phyloP scores from a whole-genome alignment of 2,113 vertebrate species.

The Cyanocitta stelleri region DNA sequence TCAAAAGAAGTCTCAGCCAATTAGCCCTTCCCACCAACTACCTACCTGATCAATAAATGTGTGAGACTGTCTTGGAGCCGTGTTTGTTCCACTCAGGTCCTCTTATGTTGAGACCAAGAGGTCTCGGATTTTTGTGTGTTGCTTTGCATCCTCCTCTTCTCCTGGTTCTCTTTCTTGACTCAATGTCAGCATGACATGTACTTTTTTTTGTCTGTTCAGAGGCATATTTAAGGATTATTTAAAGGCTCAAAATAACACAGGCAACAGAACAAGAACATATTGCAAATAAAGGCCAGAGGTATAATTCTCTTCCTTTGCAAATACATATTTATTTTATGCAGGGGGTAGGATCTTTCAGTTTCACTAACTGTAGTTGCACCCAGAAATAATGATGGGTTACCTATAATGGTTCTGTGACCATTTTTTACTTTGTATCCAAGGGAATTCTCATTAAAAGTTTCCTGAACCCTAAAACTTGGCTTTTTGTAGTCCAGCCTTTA shows the following conservation, averaged over 20 bases:
- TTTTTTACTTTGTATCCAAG: not conserved
- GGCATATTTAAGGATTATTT: not conserved
- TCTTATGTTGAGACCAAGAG: not conserved
- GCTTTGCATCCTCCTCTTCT: not conserved
- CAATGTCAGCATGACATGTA: not conserved
- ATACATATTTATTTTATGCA: not conserved
- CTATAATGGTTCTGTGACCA: not conserved
- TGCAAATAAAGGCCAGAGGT: not conserved
- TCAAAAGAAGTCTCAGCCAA: not conserved
- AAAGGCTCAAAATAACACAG: not conserved
- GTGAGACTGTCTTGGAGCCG: not conserved
- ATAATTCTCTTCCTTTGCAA: not conserved
- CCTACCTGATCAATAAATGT: not conserved
- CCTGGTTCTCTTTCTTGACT: not conserved
- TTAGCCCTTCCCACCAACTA: not conserved
- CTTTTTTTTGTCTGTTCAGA: not conserved
- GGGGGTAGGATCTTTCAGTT: not conserved
- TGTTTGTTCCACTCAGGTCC: not conserved
- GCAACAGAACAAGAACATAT: not conserved
- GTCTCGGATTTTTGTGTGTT: not conserved
- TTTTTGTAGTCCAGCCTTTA: not conserved
- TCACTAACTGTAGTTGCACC: not conserved
- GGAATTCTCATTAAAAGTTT: not conserved
- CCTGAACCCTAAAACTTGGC: not conserved
- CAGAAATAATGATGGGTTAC: not conserved